Base-by-base conservation (phyloP, 2,113 vertebrate genomes). In the Actinemys pallida region DNA sequence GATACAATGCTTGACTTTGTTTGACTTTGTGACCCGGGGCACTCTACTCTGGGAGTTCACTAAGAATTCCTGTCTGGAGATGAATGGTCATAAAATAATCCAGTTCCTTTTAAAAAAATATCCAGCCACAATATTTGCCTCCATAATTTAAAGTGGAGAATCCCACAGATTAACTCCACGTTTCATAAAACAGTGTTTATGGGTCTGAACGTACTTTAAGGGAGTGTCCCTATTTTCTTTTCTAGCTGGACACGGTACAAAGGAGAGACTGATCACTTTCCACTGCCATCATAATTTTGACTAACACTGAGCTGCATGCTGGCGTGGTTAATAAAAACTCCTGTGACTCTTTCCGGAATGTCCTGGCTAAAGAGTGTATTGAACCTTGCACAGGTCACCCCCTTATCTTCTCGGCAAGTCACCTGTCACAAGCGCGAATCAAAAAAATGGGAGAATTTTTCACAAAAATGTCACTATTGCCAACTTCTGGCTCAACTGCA, bases 141-240 rank as follows among this genome's bases (percentile, higher is more conserved):
- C 20, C 8, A 86, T 82, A 42, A 1, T 25, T 90, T 86, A 49
- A 90, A 88, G 24, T 3, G 39, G 25, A 5, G 79, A 78, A 76
- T 72, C 42, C 29, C 12, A 81, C 0, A 0, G 49, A 9, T 0
- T 1, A 10, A 35, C 35, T 20, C 16, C 84, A 12, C 29, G 9
- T 45, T 76, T 45, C 72, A 22, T 76, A 45, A 45, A 45, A 27
- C 11, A 76, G 22, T 20, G n/a, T 20, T 42, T 22, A 42, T 39
- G 72, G 22, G 22, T 59, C 49, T 88, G 27, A 6, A 25, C 17
- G 1, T n/a, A 49, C 72, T 93, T 57, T 17, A 81, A 47, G 2
- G 0, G 0, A 87, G 47, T 25, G 2, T 22, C n/a, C 89, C n/a
- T 1, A 12, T 16, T 82, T 84, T 29, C 6, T 89, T 5, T 2